These are phyloP conservation scores for Zaprionus ornatus DNA, from an alignment of 1,140 invertebrate genomes.

Conservation along the genomic window DNA sequence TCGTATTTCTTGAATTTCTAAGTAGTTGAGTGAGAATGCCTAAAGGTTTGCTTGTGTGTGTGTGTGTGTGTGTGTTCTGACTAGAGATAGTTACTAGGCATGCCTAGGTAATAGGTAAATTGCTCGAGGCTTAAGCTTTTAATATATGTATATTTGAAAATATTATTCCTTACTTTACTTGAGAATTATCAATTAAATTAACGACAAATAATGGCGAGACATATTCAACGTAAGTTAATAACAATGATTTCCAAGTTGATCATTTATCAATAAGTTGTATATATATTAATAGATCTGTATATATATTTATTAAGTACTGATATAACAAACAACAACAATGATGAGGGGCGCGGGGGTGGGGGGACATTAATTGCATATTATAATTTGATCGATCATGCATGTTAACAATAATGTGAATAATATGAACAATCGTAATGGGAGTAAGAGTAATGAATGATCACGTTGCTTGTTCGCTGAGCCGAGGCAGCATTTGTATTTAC, in stretches of 20 bases:
- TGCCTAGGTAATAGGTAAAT: conserved; percentile 20
- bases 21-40: background rate
- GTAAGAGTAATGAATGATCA: conserved; percentile 66
- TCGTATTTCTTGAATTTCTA: background rate
- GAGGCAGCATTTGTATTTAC: conserved; percentile 76
- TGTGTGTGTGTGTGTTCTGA: conserved; percentile 19
- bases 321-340: conserved; percentile 80
- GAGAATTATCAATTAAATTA: conserved; percentile 69
- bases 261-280: conserved; percentile 13
- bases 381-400: conserved; percentile 1
- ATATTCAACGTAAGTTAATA: conserved; percentile 39
- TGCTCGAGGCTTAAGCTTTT: conserved; percentile 3
- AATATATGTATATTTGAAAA: conserved; percentile 37
- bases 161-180: conserved; percentile 45
- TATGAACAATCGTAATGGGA: background rate
- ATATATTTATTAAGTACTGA: conserved; percentile 68
- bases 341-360: conserved; percentile 3
- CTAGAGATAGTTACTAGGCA: conserved; percentile 58
- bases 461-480: conserved; percentile 75
- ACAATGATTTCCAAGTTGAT: conserved; percentile 22
- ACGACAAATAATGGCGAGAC: conserved; percentile 68
- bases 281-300: conserved; percentile 9
- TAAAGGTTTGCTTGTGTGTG: background rate
- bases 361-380: conserved; percentile 53
- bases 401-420: conserved; percentile 12